A percentile compares a stretch with the other conserved stretches of the same genome.
Conservation (phyloP, 2,113 vertebrate species). For the Cavia porcellus region DNA sequence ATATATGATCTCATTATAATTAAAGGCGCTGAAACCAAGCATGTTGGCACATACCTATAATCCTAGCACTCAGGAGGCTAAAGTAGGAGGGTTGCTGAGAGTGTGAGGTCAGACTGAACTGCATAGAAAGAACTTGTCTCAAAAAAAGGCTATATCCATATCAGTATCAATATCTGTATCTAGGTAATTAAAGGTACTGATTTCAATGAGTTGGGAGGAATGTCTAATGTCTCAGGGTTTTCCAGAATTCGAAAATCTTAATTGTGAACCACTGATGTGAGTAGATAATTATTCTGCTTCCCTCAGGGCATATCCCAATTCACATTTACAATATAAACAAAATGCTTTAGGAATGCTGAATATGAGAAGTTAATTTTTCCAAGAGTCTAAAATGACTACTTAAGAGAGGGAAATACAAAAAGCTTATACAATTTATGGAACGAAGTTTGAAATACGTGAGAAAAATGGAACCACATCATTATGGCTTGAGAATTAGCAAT, state of each 20-base stretch:
- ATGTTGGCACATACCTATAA: background rate
- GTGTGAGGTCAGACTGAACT: background rate
- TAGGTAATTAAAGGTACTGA: background rate
- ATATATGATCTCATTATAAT: conserved; percentile 37
- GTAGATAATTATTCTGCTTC: background rate
- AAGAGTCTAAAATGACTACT: background rate
- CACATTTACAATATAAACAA: background rate
- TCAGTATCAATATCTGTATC: too few relatives aligned
- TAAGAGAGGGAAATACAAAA: background rate
- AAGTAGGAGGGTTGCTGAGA: background rate
- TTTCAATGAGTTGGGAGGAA: background rate
- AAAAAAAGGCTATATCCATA: too few relatives aligned
- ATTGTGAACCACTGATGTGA: background rate
- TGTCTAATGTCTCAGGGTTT: conserved; percentile 42
- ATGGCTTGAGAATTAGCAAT: conserved; percentile 1
- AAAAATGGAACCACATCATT: background rate
- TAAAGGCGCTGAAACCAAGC: background rate
- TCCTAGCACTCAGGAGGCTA: background rate
- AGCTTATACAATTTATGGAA: background rate
- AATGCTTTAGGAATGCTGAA: background rate
- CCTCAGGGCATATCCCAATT: background rate
- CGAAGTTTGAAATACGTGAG: background rate
- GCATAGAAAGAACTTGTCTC: background rate
- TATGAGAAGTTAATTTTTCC: background rate
- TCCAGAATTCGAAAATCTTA: background rate